Percentiles rank a stretch among this genome's conserved stretches.
phyloP scores from a whole-genome alignment of 2,888 invertebrate genomes.

The Epinotia demarniana region DNA sequence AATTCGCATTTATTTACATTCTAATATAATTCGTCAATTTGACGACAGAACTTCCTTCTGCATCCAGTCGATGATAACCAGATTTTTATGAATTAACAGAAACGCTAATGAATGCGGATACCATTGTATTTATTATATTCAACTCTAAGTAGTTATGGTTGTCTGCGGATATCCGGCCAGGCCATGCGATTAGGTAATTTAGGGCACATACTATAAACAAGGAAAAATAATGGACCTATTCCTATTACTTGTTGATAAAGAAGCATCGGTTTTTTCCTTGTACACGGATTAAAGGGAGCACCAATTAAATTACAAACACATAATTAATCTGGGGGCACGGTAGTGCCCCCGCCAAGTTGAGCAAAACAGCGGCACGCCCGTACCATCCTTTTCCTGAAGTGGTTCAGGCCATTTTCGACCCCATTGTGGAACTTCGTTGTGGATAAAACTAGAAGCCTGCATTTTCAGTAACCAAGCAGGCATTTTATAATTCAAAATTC shows the following conservation, averaged over 20 bases:
- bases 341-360: no score
- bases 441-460: no score
- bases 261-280: constrained; percentile 6
- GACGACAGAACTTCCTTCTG: neutral
- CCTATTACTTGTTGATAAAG: neutral
- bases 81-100: constrained; percentile 4
- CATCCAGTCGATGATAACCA: neutral
- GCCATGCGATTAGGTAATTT: constrained; percentile 26
- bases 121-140: neutral
- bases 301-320: neutral
- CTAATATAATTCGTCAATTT: neutral
- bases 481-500: no score
- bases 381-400: no score
- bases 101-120: constrained; percentile 18
- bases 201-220: neutral
- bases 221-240: constrained; percentile 20
- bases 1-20: no score
- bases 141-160: constrained; percentile 1
- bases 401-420: no score
- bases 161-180: constrained; percentile 36
- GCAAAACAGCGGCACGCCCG: no score
- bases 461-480: no score
- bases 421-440: no score
- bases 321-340: neutral
- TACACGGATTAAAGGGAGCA: neutral